Evolutionary conservation across 2,113 vertebrate species (phyloP).

Genomic region (Cyphomyrus discorhynchus): DNA sequence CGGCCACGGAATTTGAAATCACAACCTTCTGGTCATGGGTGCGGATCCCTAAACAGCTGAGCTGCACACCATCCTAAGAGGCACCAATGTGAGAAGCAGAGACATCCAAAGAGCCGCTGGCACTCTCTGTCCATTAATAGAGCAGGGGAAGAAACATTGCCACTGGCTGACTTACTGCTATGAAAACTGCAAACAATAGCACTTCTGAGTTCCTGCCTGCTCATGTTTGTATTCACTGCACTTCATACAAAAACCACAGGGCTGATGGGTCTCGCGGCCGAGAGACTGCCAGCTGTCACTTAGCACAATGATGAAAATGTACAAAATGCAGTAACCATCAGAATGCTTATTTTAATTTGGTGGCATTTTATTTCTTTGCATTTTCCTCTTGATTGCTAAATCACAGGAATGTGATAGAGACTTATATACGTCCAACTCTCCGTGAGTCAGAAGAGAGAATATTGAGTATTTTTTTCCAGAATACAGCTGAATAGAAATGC

Average conservation of each 20-base stretch:
- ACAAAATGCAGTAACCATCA: background rate
- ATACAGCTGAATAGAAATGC: background rate
- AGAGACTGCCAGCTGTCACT: background rate
- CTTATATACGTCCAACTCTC: background rate
- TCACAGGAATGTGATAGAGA: background rate
- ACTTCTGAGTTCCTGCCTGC: background rate
- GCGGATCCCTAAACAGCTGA: background rate
- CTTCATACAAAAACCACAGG: background rate
- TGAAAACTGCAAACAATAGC: background rate
- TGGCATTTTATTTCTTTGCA: background rate
- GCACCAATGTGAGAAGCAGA: background rate
- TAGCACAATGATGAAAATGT: constrained; percentile 1
- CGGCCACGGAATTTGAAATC: background rate
- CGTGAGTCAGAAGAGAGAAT: background rate
- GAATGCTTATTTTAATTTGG: background rate
- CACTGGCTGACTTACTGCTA: background rate
- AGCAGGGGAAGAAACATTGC: background rate
- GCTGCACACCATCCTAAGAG: background rate
- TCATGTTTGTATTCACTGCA: background rate
- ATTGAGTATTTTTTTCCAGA: background rate
- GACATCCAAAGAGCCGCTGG: background rate
- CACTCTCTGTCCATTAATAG: background rate
- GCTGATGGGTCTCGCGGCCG: background rate
- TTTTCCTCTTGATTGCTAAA: background rate
- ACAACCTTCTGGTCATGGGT: background rate